These are phyloP conservation scores for Drosophila neotestacea DNA, from an alignment of 2,888 invertebrate genomes.

Conservation along the genomic window DNA sequence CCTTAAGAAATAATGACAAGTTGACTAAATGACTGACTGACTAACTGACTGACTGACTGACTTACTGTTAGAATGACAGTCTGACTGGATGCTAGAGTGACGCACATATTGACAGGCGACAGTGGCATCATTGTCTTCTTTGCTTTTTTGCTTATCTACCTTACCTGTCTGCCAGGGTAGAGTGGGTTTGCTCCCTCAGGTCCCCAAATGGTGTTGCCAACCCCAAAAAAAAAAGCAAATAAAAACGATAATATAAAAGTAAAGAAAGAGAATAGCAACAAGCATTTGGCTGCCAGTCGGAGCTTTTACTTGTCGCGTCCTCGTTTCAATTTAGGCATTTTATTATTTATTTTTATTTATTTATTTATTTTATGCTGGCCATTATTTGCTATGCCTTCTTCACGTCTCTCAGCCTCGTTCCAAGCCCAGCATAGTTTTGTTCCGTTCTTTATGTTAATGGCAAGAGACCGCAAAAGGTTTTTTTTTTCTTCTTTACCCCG, in stretches of 20 bases:
- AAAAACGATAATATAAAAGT: slow-evolving; percentile 11
- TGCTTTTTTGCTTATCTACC: slow-evolving; percentile 43
- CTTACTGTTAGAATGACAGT: slow-evolving; percentile 19
- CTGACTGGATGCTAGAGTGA: slow-evolving; percentile 31
- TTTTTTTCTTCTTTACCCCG: slow-evolving; percentile 3
- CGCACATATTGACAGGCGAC: slow-evolving; percentile 48
- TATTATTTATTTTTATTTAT: slow-evolving; percentile 70
- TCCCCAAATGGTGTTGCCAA: slow-evolving; percentile 29
- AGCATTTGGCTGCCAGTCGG: slow-evolving; percentile 48
- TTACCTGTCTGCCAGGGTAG: slow-evolving; percentile 34
- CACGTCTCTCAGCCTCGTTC: neutral
- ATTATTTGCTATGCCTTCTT: slow-evolving; percentile 31
- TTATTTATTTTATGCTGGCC: slow-evolving; percentile 52
- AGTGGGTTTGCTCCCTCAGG: slow-evolving; percentile 41
- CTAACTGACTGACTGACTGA: slow-evolving; percentile 30
- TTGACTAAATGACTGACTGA: slow-evolving; percentile 37
- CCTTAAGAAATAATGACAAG: slow-evolving; percentile 47
- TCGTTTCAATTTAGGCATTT: slow-evolving; percentile 66
- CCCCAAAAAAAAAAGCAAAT: slow-evolving; percentile 2
- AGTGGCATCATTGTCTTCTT: slow-evolving; percentile 46
- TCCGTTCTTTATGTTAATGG: slow-evolving; percentile 71
- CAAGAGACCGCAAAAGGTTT: slow-evolving; percentile 66
- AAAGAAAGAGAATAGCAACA: slow-evolving; percentile 61
- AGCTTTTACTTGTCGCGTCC: slow-evolving; percentile 45
- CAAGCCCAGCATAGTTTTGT: slow-evolving; percentile 32